Base-by-base conservation (phyloP, 1,140 invertebrate genomes). In the Drosophila arizonae region DNA sequence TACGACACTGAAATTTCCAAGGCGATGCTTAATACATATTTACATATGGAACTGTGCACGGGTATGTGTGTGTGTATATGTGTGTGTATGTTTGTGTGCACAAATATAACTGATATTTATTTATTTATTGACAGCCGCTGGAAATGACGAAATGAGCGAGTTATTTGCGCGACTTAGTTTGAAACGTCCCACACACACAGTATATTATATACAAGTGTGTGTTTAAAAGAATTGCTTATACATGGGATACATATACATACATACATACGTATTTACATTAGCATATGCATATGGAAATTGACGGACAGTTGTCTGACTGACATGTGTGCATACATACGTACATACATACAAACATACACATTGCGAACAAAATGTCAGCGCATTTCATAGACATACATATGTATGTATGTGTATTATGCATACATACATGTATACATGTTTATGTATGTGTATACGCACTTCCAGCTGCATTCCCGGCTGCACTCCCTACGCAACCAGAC, bases 91-190 rank as follows among this genome's bases (percentile, higher is more conserved):
- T 55, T 55, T 70, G 70, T 85, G 58, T 66, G 58, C 26, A 72
- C 21, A 62, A 63, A 56, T 67, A 57, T 75, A 62, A 71, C 77
- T 77, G 77, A 80, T 85, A 81, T 81, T 85, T 85, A 81, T 81
- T 85, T 85, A 81, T 81, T 85, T 75, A 69, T 73, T 69, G 78
- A 86, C 80, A 79, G 55, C 60, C 72, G 72, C 80, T 84, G 46
- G 56, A 84, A 84, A 85, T 86, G 81, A 86, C 81, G 81, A 85
- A 85, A 85, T 65, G 81, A 85, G 68, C 81, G 77, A 85, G 81
- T 86, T 85, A 81, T 86, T 84, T 85, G 81, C 77, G 77, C 80
- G 80, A 81, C 73, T 85, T 66, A 77, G 75, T 70, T 74, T 62
- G 24, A 28, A 71, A 41, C 71, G 28, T 50, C 71, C 71, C 71